Base-by-base conservation (phyloP, 2,888 invertebrate genomes). In the Emmelina monodactyla region DNA sequence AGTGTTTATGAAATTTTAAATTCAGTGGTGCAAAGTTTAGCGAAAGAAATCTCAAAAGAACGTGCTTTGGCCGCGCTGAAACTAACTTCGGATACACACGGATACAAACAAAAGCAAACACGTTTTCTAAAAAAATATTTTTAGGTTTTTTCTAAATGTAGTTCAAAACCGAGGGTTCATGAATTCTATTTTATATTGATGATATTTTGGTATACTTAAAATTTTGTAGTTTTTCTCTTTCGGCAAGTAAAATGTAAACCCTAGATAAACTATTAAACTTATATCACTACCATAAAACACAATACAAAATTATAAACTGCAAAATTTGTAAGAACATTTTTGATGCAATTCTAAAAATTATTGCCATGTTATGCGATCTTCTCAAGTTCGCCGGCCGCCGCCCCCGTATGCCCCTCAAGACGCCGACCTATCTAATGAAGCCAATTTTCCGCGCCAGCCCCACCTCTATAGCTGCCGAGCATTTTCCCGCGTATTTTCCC, bases 401-500 rank as follows among this genome's bases (percentile, higher is more conserved):
- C 32, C 29, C 33, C 62, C 44, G 62, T 66, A 55, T 59, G 62
- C 67, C 49, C 47, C 46, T 39, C 58, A 59, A 55, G 53, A 54
- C 40, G 47, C 46, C 55, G 61, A 62, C 64, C 62, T 65, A 63
- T 67, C 68, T 78, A 78, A 79, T 78, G 78, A 78, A 78, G 75
- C 72, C 75, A 79, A 78, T 76, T 75, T 78, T 68, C 67, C 55
- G 50, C 58, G 61, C 59, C n/a, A n/a, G n/a, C n/a, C n/a, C 57
- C 64, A 67, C 65, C 60, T 66, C 68, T 67, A 69, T 66, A 66
- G 68, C 62, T 65, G 69, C 64, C 69, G 70, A 71, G 68, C 70
- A 75, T 69, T 75, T 71, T 69, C 68, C 65, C 62, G 60, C 66
- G 66, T 72, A 72, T 73, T 76, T 76, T 70, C 68, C 66, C 63